These are phyloP conservation scores for Antheraea pernyi DNA, from an alignment of 1,140 invertebrate genomes.

Conservation along the genomic window DNA sequence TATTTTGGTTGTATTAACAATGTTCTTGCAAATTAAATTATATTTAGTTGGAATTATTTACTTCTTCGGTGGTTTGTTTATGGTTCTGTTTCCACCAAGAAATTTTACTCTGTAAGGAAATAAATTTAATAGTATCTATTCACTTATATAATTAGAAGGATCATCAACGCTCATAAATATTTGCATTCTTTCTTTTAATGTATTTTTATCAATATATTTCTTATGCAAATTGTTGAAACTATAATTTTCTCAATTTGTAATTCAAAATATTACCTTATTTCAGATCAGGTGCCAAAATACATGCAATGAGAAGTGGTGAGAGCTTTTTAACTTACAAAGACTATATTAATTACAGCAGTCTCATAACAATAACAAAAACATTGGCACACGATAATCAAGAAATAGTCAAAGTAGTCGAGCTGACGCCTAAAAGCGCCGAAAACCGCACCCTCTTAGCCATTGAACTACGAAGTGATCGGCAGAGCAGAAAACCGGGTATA, in stretches of 20 bases:
- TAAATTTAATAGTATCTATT: constrained; percentile 9
- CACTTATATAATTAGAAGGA: not conserved
- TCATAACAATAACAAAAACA: constrained; percentile 30
- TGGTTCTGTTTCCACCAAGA: constrained; percentile 60
- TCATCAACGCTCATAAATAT: not conserved
- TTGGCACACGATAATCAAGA: constrained; percentile 43
- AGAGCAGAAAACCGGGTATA: constrained; percentile 62
- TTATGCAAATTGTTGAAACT: too few species aligned
- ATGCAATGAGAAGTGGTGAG: constrained; percentile 40
- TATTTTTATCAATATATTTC: too few species aligned
- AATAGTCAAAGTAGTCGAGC: constrained; percentile 34
- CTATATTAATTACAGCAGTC: constrained; percentile 40
- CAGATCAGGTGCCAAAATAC: constrained; percentile 62
- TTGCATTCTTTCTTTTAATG: too few species aligned
- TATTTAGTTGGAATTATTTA: constrained; percentile 55
- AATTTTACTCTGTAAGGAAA: constrained; percentile 56
- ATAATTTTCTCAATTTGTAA: too few species aligned
- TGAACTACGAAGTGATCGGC: constrained; percentile 55
- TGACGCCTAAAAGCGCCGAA: constrained; percentile 39
- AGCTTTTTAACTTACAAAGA: constrained; percentile 31
- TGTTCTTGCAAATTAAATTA: constrained; percentile 65
- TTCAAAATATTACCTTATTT: not conserved
- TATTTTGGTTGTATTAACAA: constrained; percentile 24
- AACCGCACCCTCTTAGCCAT: constrained; percentile 57
- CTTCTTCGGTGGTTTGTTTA: constrained; percentile 55